Evolutionary conservation across 2,888 invertebrate genomes (phyloP).

Genomic region (Caenorhabditis sp.): DNA sequence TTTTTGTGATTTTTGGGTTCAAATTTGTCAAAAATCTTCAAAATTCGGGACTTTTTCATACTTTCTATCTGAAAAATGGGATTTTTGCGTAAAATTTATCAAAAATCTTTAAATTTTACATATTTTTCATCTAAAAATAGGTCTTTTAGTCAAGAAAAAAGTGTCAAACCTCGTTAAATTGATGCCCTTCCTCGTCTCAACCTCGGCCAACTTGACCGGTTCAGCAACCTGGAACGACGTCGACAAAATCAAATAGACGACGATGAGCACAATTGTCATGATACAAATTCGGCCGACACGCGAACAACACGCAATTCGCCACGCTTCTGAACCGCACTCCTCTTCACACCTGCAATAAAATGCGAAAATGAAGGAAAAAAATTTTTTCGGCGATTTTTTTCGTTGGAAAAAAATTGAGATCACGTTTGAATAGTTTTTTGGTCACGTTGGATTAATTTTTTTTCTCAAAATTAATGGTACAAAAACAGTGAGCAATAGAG

Average conservation of each 20-base stretch:
- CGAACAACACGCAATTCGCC: constrained; percentile 48
- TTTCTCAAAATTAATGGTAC: too few relatives aligned
- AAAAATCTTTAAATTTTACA: not conserved
- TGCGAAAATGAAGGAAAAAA: too few relatives aligned
- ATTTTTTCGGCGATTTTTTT: not conserved
- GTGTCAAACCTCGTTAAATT: constrained; percentile 40
- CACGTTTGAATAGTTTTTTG: too few relatives aligned
- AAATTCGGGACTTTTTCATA: too few relatives aligned
- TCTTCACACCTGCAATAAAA: constrained; percentile 35
- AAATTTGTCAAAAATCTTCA: too few relatives aligned
- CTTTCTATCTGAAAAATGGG: too few relatives aligned
- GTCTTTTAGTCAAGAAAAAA: too few relatives aligned
- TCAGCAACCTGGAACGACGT: not conserved
- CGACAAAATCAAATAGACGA: constrained; percentile 25
- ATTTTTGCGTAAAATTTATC: not conserved
- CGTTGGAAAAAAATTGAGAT: not conserved
- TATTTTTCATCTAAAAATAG: not conserved
- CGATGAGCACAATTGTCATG: constrained; percentile 29
- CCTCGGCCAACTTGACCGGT: constrained; percentile 7
- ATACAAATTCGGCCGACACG: constrained; percentile 48
- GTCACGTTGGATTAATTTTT: too few relatives aligned
- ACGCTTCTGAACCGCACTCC: constrained; percentile 44
- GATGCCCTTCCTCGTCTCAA: constrained; percentile 32
- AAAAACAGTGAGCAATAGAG: too few relatives aligned
- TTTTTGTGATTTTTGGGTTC: too few relatives aligned